Conservation (phyloP, 2,888 invertebrate genomes). For the Zygothrica quintamaculata region DNA sequence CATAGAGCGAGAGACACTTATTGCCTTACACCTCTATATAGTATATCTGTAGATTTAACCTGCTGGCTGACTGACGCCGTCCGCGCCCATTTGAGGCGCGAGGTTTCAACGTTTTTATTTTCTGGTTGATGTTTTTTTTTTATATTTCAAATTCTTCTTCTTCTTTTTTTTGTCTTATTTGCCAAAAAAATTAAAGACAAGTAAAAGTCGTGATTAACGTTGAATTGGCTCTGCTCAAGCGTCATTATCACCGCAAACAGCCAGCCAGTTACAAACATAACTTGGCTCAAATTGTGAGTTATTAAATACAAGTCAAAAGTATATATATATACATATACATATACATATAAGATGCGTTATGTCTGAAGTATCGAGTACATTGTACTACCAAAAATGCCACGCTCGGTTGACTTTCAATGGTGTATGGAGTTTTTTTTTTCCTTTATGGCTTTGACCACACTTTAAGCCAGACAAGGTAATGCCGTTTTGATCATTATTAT, state of each 20-base stretch:
- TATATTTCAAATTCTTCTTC: conserved; percentile 21
- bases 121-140: neutral
- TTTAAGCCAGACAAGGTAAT: conserved; percentile 32
- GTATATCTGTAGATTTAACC: conserved; percentile 66
- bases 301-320: conserved; percentile 39
- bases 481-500: conserved; percentile 58
- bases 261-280: conserved; percentile 28
- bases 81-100: conserved; percentile 69
- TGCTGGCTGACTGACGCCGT: conserved; percentile 56
- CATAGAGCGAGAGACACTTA: conserved; percentile 39
- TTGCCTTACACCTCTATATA: too few relatives aligned
- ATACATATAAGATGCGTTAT: too few relatives aligned
- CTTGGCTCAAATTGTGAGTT: conserved; percentile 41
- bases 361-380: conserved; percentile 46
- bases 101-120: conserved; percentile 43
- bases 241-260: conserved; percentile 71
- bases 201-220: conserved; percentile 80
- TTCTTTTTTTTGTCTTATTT: conserved; percentile 66
- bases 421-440: conserved; percentile 69
- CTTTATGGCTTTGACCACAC: conserved; percentile 18
- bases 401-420: conserved; percentile 77
- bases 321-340: too few relatives aligned
- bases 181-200: conserved; percentile 82
- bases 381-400: conserved; percentile 75
- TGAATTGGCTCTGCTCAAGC: conserved; percentile 71